Evolutionary conservation across 2,888 invertebrate species (phyloP), one percentile per base, ranked within the genome.

Genomic region (Aromia moschata): DNA sequence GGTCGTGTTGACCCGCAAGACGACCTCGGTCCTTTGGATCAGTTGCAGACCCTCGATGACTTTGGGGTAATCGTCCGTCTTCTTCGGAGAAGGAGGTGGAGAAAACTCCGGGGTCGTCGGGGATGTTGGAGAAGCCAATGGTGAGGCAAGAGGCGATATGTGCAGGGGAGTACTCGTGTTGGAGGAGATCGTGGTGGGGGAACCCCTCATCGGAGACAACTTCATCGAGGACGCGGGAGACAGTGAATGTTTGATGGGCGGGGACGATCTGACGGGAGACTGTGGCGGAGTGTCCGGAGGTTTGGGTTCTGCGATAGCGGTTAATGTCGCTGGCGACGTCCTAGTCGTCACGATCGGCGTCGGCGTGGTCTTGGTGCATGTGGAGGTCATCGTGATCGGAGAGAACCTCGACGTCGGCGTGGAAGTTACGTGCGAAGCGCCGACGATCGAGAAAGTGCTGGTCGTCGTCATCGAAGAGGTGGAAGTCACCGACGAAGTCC

Each of bases 21-120:
- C 83, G 5, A 88, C 82, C 74, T 88, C 88, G 64, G 87, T 86
- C 70, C 87, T 81, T 74, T 88, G 87, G 64, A 88, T 82, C 65
- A 87, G 75, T 59, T 85, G 85, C 40, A 87, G 76, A 1, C 82
- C 83, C 70, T 84, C 83, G 52, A 83, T 77, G 2, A 82, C 82
- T 67, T 79, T 80, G 66, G 79, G 72, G 70, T 73, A 65, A 61
- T 74, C 58, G 61, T 54, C 72, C 30, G 56, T 65, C 1, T 25
- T 12, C 20, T 79, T 79, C 31, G 82, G 81, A 54, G 79, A 78
- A 33, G 77, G 74, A 17, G 82, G 80, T 12, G 71, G 67, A 10
- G 71, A 60, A 10, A 57, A 58, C 1, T 33, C 40, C 2, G 67
- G 63, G 30, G 57, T 49, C 1, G 40, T 37, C 7, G 46, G 43